Evolutionary conservation across 1,140 invertebrate genomes (phyloP).

Genomic region (Nephotettix cincticeps): DNA sequence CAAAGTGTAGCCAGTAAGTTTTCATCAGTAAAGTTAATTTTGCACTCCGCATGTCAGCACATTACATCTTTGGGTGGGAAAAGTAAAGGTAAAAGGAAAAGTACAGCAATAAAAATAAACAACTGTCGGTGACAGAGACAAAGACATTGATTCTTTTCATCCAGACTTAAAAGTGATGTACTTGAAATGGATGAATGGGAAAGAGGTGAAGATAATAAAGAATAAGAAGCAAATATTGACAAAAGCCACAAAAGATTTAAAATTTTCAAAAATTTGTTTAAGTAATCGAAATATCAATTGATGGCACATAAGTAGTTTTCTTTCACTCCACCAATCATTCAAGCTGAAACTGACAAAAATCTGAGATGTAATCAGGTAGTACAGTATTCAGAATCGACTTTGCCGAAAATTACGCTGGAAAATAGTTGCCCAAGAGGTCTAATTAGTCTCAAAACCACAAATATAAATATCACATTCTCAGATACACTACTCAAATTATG

Average conservation of each 20-base stretch:
- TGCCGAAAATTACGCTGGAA: background rate
- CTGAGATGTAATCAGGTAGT: constrained; percentile 8
- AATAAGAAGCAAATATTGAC: constrained; percentile 1
- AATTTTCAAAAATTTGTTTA: background rate
- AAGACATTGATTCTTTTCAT: constrained; percentile 8
- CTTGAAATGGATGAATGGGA: constrained; percentile 2
- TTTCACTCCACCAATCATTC: constrained; percentile 5
- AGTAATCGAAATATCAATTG: background rate
- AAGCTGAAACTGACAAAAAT: constrained; percentile 13
- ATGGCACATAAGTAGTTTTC: background rate
- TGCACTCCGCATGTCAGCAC: too few relatives aligned
- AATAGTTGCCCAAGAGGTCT: background rate
- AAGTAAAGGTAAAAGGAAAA: too few relatives aligned
- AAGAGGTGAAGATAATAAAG: constrained; percentile 13
- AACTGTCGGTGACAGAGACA: too few relatives aligned
- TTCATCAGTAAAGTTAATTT: too few relatives aligned
- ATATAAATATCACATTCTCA: background rate
- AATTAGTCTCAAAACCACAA: background rate
- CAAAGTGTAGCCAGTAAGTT: too few relatives aligned
- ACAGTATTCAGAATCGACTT: background rate
- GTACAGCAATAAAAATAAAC: too few relatives aligned
- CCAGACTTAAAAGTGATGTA: background rate
- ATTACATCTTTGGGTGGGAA: too few relatives aligned
- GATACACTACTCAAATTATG: too few relatives aligned
- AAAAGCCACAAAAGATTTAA: background rate